These are phyloP conservation scores for Dasyornis broadbenti DNA, from an alignment of 2,113 vertebrate species.

Conservation along the genomic window DNA sequence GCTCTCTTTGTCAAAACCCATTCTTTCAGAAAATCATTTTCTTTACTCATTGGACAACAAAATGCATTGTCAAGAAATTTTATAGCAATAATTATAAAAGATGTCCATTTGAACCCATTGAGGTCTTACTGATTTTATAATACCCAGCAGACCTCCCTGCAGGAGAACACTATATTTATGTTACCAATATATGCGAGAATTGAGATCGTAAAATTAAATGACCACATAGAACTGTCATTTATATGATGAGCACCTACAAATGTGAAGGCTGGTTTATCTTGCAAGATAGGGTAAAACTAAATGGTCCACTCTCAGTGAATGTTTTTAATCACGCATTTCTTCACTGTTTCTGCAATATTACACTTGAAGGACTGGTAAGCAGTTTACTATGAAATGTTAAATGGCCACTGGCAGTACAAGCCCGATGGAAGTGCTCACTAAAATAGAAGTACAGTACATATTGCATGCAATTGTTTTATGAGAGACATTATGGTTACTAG, in stretches of 20 bases:
- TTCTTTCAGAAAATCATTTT: constrained; percentile 79
- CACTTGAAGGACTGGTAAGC: constrained; percentile 77
- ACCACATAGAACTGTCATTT: constrained; percentile 93
- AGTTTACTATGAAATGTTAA: constrained; percentile 77
- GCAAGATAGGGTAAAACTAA: constrained; percentile 72
- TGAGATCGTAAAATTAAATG: constrained; percentile 94
- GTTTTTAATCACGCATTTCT: constrained; percentile 87
- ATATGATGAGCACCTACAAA: constrained; percentile 79
- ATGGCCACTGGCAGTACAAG: constrained; percentile 68
- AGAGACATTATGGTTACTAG: constrained; percentile 81
- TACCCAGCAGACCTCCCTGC: constrained; percentile 85
- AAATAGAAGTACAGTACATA: constrained; percentile 80
- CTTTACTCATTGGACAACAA: constrained; percentile 76
- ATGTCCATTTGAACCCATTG: constrained; percentile 91
- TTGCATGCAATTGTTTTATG: constrained; percentile 85
- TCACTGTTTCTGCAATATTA: constrained; percentile 77
- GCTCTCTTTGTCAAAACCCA: constrained; percentile 70
- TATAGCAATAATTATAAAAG: constrained; percentile 89
- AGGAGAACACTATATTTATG: constrained; percentile 92
- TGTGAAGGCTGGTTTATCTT: constrained; percentile 81
- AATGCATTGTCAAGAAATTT: constrained; percentile 87
- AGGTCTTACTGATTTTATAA: constrained; percentile 85
- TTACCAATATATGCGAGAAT: constrained; percentile 97
- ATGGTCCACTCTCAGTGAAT: constrained; percentile 76
- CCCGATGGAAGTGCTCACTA: constrained; percentile 76